Evolutionary conservation across 2,113 vertebrate species (phyloP), one percentile per base, ranked within the genome.

Genomic region (Oplegnathus fasciatus): DNA sequence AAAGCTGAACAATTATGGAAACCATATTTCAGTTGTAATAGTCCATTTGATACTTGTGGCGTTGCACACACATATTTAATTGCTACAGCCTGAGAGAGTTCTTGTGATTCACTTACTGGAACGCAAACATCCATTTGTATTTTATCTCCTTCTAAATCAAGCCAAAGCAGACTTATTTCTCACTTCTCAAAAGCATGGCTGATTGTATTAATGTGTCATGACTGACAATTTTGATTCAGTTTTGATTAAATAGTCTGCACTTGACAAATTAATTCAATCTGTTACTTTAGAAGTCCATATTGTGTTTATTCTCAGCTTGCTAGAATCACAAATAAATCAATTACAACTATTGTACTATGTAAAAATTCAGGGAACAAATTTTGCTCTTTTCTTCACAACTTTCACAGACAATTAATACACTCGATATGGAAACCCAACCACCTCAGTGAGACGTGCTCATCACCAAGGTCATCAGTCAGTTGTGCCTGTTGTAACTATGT

Each of bases 391-490:
- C 48, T 44, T 26, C 24, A 44, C 34, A 55, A 24, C 26, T 24
- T 71, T 71, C 3, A 71, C 22, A 46, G 22, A 71, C 14, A 71
- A 32, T 64, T 54, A 24, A 62, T 61, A 34, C 10, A 58, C n/a
- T 0, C 26, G 6, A 52, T 52, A 37, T 34, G 28, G 50, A 75
- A 80, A 68, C 72, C 18, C 48, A 44, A 18, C 32, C 37, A 60
- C 70, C 75, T 77, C 73, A 68, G 22, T 61, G 37, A 82, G 64
- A 81, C 72, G 37, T 52, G 44, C 30, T 34, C 61, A 24, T 30
- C 30, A 30, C 73, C 82, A 89, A 91, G 86, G 89, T 85, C 86
- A 74, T 79, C 67, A 71, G 50, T 66, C 75, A 57, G n/a, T 67
- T 46, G 60, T 34, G 37, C 64, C 40, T 62, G 73, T 55, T 57